phyloP scores from a whole-genome alignment of 1,140 invertebrate genomes.

The Platyura marginata region DNA sequence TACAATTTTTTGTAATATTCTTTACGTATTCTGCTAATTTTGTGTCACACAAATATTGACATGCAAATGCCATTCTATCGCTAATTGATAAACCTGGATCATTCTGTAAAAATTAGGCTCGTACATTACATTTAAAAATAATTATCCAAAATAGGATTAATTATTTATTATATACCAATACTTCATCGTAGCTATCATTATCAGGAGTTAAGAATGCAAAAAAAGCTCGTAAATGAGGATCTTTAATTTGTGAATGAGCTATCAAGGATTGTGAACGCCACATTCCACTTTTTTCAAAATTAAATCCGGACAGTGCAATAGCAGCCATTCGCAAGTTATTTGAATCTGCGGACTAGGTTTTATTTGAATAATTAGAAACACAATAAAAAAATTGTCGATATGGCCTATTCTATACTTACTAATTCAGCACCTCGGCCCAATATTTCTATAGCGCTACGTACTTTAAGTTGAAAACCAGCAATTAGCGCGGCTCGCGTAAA shows the following conservation, averaged over 20 bases:
- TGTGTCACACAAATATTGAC: conserved; percentile 67
- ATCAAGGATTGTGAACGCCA: conserved; percentile 64
- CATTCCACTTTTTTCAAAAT: conserved; percentile 55
- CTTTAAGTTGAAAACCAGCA: conserved; percentile 73
- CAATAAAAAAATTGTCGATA: background rate
- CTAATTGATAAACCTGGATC: conserved; percentile 65
- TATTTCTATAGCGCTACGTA: conserved; percentile 68
- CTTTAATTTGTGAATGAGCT: conserved; percentile 48
- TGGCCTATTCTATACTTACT: conserved; percentile 2
- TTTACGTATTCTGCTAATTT: conserved; percentile 64
- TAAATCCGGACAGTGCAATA: conserved; percentile 79
- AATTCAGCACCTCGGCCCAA: conserved; percentile 44
- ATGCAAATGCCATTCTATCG: conserved; percentile 87
- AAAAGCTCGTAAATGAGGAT: conserved; percentile 81
- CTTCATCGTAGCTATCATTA: conserved; percentile 55
- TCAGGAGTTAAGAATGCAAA: conserved; percentile 81
- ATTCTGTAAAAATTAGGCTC: conserved; percentile 31
- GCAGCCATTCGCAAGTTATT: conserved; percentile 48
- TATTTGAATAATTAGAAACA: conserved; percentile 2
- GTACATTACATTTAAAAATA: background rate
- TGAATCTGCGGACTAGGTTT: conserved; percentile 12
- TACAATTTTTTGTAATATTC: conserved; percentile 45
- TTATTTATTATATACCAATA: conserved; percentile 42
- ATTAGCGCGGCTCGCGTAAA: conserved; percentile 77
- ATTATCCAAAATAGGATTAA: background rate